A percentile compares a stretch with the other conserved stretches of the same genome.
Evolutionary conservation across 2,797 vertebrate genomes (phyloP).

Genomic region (Eospalax fontanierii): DNA sequence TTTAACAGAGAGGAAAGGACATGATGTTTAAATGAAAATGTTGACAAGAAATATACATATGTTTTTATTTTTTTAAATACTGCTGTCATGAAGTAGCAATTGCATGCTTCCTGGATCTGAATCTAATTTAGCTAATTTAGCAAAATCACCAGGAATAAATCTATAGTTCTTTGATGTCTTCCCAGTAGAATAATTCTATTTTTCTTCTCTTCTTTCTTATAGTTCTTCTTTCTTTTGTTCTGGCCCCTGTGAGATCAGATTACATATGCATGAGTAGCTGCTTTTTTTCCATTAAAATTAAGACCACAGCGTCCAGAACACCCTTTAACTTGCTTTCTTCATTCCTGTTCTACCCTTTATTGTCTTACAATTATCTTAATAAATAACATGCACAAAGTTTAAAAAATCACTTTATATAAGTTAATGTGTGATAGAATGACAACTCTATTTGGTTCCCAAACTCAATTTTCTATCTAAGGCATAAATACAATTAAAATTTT

Average conservation of each 20-base stretch:
- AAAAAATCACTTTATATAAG: not conserved
- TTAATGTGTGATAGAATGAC: slow-evolving; percentile 36
- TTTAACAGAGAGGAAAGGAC: not conserved
- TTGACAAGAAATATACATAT: slow-evolving; percentile 31
- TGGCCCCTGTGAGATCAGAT: slow-evolving; percentile 24
- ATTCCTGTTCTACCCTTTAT: not conserved
- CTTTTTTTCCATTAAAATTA: not conserved
- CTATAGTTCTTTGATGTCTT: slow-evolving; percentile 64
- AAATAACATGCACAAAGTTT: not conserved
- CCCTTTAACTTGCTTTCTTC: not conserved
- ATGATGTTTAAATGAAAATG: not conserved
- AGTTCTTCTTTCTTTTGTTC: slow-evolving; percentile 32
- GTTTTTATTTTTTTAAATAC: slow-evolving; percentile 59
- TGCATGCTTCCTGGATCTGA: slow-evolving; percentile 51
- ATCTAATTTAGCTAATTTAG: slow-evolving; percentile 72
- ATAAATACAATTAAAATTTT: not conserved
- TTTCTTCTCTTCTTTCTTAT: slow-evolving; percentile 56
- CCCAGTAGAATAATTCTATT: slow-evolving; percentile 60
- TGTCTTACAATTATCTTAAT: not conserved
- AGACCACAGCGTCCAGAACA: not conserved
- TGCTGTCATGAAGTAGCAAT: slow-evolving; percentile 50
- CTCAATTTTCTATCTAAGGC: not conserved
- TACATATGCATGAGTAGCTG: not conserved
- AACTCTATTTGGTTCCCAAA: not conserved
- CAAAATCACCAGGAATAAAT: slow-evolving; percentile 67